Base-by-base conservation (phyloP, 2,888 invertebrate species). In the Achlya flavicornis region DNA sequence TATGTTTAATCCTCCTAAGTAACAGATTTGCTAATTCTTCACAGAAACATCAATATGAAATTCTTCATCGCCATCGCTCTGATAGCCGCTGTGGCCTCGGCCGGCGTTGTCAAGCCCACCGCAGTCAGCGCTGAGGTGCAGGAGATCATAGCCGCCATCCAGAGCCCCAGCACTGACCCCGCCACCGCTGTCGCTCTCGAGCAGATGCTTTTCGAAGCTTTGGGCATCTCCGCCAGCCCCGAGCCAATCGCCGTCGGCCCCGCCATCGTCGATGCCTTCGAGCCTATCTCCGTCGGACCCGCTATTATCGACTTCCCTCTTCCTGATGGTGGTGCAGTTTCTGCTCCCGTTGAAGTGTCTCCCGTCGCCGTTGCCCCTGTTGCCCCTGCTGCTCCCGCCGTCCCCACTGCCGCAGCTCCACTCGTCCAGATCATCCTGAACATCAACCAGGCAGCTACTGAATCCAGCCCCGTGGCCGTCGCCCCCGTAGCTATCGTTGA, bases 51-150 rank as follows among this genome's bases (percentile, higher is more conserved):
- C 72, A 84, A 76, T 58, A 90, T 90, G 90, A 89, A 90, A 84
- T 87, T 77, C 85, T 76, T 91, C 74, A 58, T 87, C 46, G 84
- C 84, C 61, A 74, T 91, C 75, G 84, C 86, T 59, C 75, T 88
- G 58, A 76, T 88, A 77, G 88, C 78, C 72, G 77, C 86, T 71
- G 86, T 86, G 80, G 87, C 88, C 61, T 83, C 85, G 69, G 86
- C 85, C 41, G 7, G 7, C 41, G 4, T 41, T 0, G 12, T 41
- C 41, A 7, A 70, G 64, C 83, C 80, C 43, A 63, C 72, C 5
- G 62, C 61, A 53, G 61, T 61, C 58, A 79, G 70, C 10, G 70
- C 75, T 16, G 76, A 83, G 75, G 60, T 87, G 68, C 71, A 80
- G 69, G 77, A 80, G 69, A 84, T 87, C 76, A 72, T 87, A 63